Base-by-base conservation (phyloP, 2,888 invertebrate species). In the Drosophila helvetica region DNA sequence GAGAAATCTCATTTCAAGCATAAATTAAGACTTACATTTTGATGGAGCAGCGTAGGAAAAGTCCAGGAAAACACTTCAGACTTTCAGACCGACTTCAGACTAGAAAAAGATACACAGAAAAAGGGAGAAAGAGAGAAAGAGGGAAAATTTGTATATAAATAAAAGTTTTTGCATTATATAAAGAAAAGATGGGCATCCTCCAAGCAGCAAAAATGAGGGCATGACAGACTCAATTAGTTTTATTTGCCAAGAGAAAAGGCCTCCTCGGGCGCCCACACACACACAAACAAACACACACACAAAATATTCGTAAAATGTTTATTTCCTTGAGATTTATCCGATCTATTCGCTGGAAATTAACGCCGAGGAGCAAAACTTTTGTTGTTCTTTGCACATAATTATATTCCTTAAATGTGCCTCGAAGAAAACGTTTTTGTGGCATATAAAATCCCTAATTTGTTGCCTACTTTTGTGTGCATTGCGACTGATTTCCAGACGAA, bases 1-100 rank as follows among this genome's bases (percentile, higher is more conserved):
- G 27, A 7, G 53, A 55, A 42, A 25, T 59, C 59, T 68, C 74
- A 71, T 58, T 74, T 53, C 63, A 74, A 30, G 80, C 74, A 86
- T 85, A 86, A 88, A 85, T 88, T 80, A 88, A 88, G 88, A 85
- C 85, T 85, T 77, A 85, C 85, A 67, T 75, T 88, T 83, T 69
- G 79, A 78, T 68, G 68, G 64, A 46, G 54, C 58, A 59, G 27
- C 54, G 48, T 52, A 33, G 48, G 60, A 66, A 55, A 60, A 64
- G 73, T 64, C 67, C 65, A 67, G 63, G 58, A 47, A 66, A 60
- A 60, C 53, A 74, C 74, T 77, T 53, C 71, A 71, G 67, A 79
- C 70, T 75, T 65, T 48, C 48, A 63, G 51, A 51, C 72, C 55
- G 67, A 71, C 74, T 83, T 74, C 60, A 70, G 66, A 65, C 82